A percentile compares a stretch with the other conserved stretches of the same genome.
Evolutionary conservation across 2,797 vertebrate genomes (phyloP).

Genomic region (Morelia viridis): DNA sequence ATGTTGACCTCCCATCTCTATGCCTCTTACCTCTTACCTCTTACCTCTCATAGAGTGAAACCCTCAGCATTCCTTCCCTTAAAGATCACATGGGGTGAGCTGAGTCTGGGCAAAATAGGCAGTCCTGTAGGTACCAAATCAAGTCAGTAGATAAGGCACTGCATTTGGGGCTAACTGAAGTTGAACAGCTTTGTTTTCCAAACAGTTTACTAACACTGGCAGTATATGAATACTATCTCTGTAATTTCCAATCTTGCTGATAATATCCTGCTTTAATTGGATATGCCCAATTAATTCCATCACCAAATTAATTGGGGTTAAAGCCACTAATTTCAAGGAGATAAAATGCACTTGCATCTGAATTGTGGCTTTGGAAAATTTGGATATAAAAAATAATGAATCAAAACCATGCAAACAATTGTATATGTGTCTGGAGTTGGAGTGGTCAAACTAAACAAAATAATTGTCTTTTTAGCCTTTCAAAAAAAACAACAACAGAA

Average conservation of each 20-base stretch:
- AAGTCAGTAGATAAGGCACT: too few relatives aligned
- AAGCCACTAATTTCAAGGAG: background rate
- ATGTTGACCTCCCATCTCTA: too few relatives aligned
- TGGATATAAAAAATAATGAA: background rate
- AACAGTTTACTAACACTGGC: background rate
- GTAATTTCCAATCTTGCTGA: background rate
- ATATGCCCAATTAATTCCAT: background rate
- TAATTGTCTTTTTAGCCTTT: background rate
- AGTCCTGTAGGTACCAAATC: too few relatives aligned
- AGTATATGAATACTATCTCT: background rate
- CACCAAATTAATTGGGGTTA: background rate
- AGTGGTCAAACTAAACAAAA: background rate
- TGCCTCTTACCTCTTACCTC: too few relatives aligned
- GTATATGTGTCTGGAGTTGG: background rate
- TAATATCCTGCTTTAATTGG: background rate
- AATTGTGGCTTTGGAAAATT: background rate
- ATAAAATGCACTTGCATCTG: background rate
- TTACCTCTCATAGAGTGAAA: too few relatives aligned
- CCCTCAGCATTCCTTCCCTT: too few relatives aligned
- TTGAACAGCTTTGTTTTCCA: background rate
- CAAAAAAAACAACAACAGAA: too few relatives aligned
- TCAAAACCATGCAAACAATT: background rate
- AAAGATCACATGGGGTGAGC: too few relatives aligned
- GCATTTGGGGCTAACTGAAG: too few relatives aligned
- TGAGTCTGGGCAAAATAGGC: too few relatives aligned